Base-by-base conservation (phyloP, 53 echinoderm and acorn worm genomes). In the Antedon mediterranea region DNA sequence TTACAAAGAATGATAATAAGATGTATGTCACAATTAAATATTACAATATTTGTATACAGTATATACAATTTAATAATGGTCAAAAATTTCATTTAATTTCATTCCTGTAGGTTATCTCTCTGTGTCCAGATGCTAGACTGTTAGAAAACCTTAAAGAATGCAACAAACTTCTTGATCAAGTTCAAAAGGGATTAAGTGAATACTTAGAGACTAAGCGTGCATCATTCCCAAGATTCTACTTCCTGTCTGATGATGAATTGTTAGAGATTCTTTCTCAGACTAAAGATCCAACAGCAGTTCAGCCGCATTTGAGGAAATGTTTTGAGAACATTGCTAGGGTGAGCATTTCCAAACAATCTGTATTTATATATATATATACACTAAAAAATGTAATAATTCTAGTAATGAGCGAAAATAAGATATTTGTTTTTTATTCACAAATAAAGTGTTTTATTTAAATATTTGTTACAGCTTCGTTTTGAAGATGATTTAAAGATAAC, bases 141-240 rank as follows among this genome's bases (percentile, higher is more conserved):
- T 85, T 93, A 27, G 97, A 97, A 77, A 97, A 97, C 83, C 88
- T 97, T 13, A 97, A 97, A 77, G 97, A 97, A 34, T 97, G 97
- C 81, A 97, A 97, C 90, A 97, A 97, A 83, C 97, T 97, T 41
- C 78, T 97, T 57, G 97, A 97, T 83, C 97, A 97, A 81, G 97
- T 97, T 57, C 97, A 97, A 79, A 97, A 97, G 86, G 97, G 97
- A 78, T 89, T 97, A 15, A 97, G 97, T 30, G 97, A 97, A 80
- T 97, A 97, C 86, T 72, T 97, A 76, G 97, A 97, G 86, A 97
- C 97, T 32, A 97, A 97, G 86, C 81, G 97, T 34, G 86, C 92
- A 29, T 89, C 97, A 77, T 97, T 97, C 83, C 92, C 97, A 72
- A 81, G 97, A 31, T 97, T 97, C 90, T 97, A 92, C 92, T 97